Percentiles rank a stretch among this genome's conserved stretches.
Conservation (phyloP, 2,888 invertebrate species). For the Caenorhabditis angaria region DNA sequence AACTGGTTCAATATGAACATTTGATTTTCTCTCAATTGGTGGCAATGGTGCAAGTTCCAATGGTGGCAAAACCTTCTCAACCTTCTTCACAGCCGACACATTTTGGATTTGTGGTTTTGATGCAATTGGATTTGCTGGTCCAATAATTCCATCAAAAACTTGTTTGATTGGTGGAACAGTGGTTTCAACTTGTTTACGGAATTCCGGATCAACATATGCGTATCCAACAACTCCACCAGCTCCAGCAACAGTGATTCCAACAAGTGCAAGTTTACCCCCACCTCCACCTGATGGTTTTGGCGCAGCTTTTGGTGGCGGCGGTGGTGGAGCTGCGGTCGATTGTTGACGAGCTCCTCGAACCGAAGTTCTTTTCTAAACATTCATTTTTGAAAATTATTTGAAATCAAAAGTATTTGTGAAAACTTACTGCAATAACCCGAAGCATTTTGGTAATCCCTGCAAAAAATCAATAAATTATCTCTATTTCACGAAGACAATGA, state of each 20-base stretch:
- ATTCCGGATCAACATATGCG: constrained; percentile 62
- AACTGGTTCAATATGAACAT: constrained; percentile 59
- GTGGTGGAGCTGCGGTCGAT: constrained; percentile 42
- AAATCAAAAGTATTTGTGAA: not conserved
- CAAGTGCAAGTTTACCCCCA: constrained; percentile 44
- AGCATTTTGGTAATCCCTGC: not conserved
- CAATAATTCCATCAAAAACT: constrained; percentile 56
- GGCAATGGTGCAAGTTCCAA: constrained; percentile 34
- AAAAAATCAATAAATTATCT: not conserved
- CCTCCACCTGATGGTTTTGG: constrained; percentile 38
- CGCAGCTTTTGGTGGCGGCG: constrained; percentile 1
- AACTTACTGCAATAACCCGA: constrained; percentile 2
- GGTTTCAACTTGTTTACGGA: constrained; percentile 56
- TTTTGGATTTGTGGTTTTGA: not conserved
- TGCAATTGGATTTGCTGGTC: constrained; percentile 14
- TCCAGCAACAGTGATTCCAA: constrained; percentile 49
- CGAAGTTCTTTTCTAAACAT: constrained; percentile 47
- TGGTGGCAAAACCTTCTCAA: constrained; percentile 46
- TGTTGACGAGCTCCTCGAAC: constrained; percentile 47
- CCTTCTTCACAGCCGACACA: constrained; percentile 45
- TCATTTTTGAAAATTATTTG: not conserved
- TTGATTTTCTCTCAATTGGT: constrained; percentile 44
- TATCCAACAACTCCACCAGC: constrained; percentile 63
- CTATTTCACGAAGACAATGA: not conserved
- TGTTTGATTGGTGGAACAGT: constrained; percentile 56